Evolutionary conservation across 1,140 invertebrate species (phyloP).

Genomic region (Zaprionus tsacasi): DNA sequence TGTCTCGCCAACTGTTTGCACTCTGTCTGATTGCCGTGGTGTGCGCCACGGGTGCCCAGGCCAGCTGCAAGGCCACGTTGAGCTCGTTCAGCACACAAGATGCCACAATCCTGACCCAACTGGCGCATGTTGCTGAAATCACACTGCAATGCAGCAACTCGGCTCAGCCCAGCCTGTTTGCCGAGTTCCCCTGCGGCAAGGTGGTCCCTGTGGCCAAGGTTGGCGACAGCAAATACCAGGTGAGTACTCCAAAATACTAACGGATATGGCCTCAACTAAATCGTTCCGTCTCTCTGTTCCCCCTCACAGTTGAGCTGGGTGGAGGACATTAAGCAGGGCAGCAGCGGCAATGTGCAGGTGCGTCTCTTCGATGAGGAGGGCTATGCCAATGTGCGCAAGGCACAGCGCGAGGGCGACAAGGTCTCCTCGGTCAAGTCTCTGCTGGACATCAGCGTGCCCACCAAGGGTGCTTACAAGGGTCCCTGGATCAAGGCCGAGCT

Average conservation of each 20-base stretch:
- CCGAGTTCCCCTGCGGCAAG: conserved; percentile 91
- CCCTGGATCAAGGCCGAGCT: conserved; percentile 97
- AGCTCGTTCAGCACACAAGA: conserved; percentile 94
- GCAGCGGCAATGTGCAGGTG: conserved; percentile 91
- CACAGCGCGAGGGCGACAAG: conserved; percentile 89
- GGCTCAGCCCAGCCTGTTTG: conserved; percentile 90
- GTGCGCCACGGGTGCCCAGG: conserved; percentile 56
- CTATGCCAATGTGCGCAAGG: conserved; percentile 92
- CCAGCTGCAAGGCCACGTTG: conserved; percentile 87
- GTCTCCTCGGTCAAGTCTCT: conserved; percentile 89
- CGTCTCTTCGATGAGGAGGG: conserved; percentile 96
- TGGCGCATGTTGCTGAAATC: conserved; percentile 92
- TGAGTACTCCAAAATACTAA: conserved; percentile 28
- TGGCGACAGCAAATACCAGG: conserved; percentile 85
- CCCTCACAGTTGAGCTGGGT: conserved; percentile 93
- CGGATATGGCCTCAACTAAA: too few species aligned
- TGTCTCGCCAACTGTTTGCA: conserved; percentile 61
- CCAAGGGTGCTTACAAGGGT: conserved; percentile 95
- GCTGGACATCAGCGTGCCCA: conserved; percentile 90
- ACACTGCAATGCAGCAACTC: conserved; percentile 88
- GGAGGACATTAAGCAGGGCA: conserved; percentile 92
- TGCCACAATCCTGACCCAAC: conserved; percentile 93
- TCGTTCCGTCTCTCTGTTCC: neutral
- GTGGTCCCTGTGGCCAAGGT: conserved; percentile 91
- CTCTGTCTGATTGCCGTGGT: conserved; percentile 57